Conservation (phyloP, 37 sponge, comb jelly and placozoan species). For the Halisarca cf. caerulea region DNA sequence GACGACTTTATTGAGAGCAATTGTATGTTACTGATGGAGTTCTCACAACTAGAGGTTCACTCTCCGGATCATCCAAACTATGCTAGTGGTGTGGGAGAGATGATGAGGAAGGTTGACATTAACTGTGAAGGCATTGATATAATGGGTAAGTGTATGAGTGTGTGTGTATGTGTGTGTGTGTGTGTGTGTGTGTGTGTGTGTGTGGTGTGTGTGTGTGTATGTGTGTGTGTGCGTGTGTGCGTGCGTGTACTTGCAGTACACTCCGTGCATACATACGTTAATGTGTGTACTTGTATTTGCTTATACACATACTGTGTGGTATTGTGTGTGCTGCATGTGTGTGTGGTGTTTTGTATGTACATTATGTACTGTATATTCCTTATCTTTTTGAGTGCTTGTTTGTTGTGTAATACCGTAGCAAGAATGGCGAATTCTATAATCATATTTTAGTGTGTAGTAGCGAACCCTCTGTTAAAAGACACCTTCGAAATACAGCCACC, state of each 20-base stretch:
- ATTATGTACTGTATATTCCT: no score
- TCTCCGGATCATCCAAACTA: constrained; percentile 27
- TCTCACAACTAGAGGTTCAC: background rate
- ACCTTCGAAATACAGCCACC: no score
- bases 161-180: background rate
- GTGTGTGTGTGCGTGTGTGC: constrained; percentile 18
- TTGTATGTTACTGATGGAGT: background rate
- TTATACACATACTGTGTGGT: constrained; percentile 5
- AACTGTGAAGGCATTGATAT: constrained; percentile 21
- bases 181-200: constrained; percentile 25
- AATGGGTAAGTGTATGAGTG: constrained; percentile 22
- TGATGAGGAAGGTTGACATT: background rate
- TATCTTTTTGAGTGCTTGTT: no score
- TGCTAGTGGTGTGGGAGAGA: background rate
- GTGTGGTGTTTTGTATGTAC: no score
- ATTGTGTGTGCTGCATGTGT: no score
- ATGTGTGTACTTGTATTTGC: background rate
- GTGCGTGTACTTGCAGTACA: background rate
- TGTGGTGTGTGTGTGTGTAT: constrained; percentile 22
- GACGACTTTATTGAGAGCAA: background rate
- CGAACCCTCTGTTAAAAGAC: no score
- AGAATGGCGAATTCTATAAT: no score
- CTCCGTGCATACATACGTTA: background rate
- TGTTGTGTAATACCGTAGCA: no score
- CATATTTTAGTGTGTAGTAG: no score